Evolutionary conservation across 2,797 vertebrate species (phyloP).

Genomic region (Lophotriccus pileatus): DNA sequence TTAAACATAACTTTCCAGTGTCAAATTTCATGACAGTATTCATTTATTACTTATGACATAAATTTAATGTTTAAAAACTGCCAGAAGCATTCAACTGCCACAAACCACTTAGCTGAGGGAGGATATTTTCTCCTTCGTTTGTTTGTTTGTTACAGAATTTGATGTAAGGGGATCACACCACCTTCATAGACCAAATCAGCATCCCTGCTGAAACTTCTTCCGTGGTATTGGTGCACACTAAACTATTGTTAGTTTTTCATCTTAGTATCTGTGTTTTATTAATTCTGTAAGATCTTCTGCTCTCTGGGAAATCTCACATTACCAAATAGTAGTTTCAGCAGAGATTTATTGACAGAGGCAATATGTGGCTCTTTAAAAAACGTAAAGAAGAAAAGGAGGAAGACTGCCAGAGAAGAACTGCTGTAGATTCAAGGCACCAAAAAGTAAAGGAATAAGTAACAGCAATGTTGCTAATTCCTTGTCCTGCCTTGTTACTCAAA

Average conservation of each 20-base stretch:
- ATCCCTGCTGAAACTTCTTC: not conserved
- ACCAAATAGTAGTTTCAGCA: not conserved
- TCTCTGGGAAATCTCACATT: not conserved
- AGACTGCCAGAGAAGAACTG: not conserved
- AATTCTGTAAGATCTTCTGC: not conserved
- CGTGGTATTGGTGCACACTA: not conserved
- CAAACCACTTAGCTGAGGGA: not conserved
- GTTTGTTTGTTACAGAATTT: not conserved
- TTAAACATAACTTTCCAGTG: not conserved
- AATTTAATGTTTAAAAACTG: not conserved
- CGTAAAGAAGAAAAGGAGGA: not conserved
- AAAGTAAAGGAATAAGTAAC: not conserved
- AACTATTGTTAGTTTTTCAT: not conserved
- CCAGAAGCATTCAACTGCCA: not conserved
- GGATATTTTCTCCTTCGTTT: not conserved
- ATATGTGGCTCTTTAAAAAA: not conserved
- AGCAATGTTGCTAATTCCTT: not conserved
- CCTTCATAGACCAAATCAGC: not conserved
- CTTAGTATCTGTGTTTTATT: not conserved
- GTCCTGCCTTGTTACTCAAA: not conserved
- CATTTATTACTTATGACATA: not conserved
- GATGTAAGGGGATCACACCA: not conserved
- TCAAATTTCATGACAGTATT: not conserved
- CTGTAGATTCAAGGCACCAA: not conserved
- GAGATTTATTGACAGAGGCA: not conserved